A percentile compares a stretch with the other conserved stretches of the same genome.
Conservation (phyloP, 2,113 vertebrate genomes). For the Callocephalon fimbriatum region DNA sequence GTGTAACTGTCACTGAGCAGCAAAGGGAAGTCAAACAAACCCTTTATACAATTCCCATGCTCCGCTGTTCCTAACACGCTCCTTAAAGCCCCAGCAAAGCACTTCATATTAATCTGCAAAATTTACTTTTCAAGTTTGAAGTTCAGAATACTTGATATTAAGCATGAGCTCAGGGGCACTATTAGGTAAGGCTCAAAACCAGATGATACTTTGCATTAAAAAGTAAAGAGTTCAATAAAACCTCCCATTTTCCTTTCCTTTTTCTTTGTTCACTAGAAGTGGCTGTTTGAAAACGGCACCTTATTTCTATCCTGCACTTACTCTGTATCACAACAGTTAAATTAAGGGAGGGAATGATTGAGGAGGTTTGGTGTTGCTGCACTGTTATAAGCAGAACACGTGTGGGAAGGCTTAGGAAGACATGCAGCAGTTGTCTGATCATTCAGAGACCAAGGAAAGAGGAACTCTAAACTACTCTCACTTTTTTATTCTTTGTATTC, state of each 20-base stretch:
- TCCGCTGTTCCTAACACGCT: background rate
- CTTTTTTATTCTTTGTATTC: background rate
- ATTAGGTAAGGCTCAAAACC: background rate
- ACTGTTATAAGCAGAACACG: background rate
- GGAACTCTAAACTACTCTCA: background rate
- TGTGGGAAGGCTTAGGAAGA: background rate
- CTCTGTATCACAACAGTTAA: background rate
- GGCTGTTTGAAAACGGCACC: background rate
- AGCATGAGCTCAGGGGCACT: background rate
- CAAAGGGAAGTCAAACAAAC: background rate
- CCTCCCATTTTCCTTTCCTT: background rate
- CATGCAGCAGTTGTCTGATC: background rate
- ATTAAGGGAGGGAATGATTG: background rate
- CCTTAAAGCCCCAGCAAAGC: background rate
- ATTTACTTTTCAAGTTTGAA: background rate
- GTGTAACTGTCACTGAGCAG: background rate
- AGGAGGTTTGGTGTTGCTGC: background rate
- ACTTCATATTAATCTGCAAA: background rate
- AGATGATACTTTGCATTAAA: background rate
- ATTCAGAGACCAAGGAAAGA: background rate
- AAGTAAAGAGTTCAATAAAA: background rate
- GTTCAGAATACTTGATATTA: background rate
- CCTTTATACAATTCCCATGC: background rate
- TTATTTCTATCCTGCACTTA: background rate
- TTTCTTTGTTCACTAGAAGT: background rate